These are phyloP conservation scores for Anorthoa munda DNA, from an alignment of 2,888 invertebrate species.

Conservation along the genomic window DNA sequence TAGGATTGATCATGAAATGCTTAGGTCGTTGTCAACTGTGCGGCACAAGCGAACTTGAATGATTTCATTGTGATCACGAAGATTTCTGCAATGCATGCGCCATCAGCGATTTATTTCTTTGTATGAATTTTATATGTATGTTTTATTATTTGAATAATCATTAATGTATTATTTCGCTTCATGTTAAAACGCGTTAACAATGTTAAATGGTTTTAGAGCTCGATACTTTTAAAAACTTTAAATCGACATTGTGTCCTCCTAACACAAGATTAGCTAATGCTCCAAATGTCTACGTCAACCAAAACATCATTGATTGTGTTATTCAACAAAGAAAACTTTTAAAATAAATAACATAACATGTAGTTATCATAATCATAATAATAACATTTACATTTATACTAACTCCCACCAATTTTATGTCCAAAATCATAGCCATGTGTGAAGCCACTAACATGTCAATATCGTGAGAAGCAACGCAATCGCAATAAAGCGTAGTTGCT, in stretches of 20 bases:
- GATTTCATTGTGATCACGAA: slow-evolving; percentile 66
- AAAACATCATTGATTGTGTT: not conserved
- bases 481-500: slow-evolving; percentile 49
- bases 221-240: not conserved
- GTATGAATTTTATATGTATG: not conserved
- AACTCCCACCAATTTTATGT: not conserved
- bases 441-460: slow-evolving; percentile 17
- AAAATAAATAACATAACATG: not conserved
- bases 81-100: slow-evolving; percentile 64
- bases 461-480: slow-evolving; percentile 50
- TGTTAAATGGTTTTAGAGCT: slow-evolving; percentile 6
- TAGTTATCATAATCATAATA: not conserved
- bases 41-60: slow-evolving; percentile 77
- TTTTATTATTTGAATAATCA: not conserved
- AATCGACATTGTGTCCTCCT: slow-evolving; percentile 13
- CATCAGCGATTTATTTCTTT: slow-evolving; percentile 62
- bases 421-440: slow-evolving; percentile 19
- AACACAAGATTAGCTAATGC: not conserved
- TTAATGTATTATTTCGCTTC: not conserved
- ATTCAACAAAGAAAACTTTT: not conserved
- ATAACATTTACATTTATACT: not conserved
- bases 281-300: not conserved
- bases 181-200: not conserved
- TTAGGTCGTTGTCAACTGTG: slow-evolving; percentile 70
- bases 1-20: slow-evolving; percentile 69